phyloP scores from a whole-genome alignment of 2,888 invertebrate species.

The Gymnocheta viridis region DNA sequence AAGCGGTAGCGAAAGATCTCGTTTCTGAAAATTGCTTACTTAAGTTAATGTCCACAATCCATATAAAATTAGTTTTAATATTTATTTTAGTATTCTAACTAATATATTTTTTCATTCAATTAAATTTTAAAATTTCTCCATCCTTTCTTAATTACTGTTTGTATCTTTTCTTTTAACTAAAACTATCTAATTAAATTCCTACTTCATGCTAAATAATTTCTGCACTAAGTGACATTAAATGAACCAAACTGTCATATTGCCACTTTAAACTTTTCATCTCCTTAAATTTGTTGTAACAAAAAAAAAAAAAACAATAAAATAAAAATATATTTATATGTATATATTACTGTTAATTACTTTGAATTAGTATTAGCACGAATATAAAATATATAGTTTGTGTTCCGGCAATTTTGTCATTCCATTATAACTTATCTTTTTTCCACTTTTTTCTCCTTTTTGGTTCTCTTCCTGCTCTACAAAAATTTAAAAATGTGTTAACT shows the following conservation, averaged over 20 bases:
- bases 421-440: conserved; percentile 26
- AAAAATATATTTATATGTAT: background rate
- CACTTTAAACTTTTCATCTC: conserved; percentile 41
- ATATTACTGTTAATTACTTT: conserved; percentile 36
- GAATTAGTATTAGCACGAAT: conserved; percentile 38
- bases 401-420: conserved; percentile 45
- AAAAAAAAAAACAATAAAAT: background rate
- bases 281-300: background rate
- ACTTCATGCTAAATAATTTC: conserved; percentile 5
- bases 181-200: background rate
- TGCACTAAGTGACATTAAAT: conserved; percentile 19
- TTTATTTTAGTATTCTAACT: too few species aligned
- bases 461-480: conserved; percentile 37
- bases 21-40: too few species aligned
- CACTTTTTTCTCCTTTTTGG: background rate
- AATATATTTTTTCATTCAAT: too few species aligned
- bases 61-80: too few species aligned
- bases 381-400: conserved; percentile 53
- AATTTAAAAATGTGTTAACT: conserved; percentile 62
- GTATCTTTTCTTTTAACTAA: background rate
- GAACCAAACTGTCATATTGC: conserved; percentile 23
- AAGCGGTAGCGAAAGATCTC: too few species aligned
- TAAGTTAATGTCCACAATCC: too few species aligned
- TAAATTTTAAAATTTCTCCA: too few species aligned
- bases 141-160: too few species aligned